Evolutionary conservation across 2,888 invertebrate species (phyloP), one percentile per base, ranked within the genome.

Genomic region (Philhelius pedissequus): DNA sequence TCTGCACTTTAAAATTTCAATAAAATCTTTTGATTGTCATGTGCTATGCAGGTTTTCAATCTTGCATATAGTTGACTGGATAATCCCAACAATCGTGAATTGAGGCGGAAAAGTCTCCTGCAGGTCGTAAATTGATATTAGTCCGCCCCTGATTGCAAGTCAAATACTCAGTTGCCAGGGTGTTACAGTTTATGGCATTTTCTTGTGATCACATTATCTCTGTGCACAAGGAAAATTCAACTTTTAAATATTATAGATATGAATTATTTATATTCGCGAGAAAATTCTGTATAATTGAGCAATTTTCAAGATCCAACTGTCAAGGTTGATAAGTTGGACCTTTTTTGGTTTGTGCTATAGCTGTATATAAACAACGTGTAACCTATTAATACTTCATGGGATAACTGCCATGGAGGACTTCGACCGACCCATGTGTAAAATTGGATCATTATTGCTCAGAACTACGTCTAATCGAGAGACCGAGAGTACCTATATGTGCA

Each of bases 271-370:
- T 56, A 13, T 7, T 8, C 7, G 50, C 27, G 30, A 6, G 43
- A 54, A 62, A 43, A 48, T 43, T 62, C 60, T 38, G 60, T 25
- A 60, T 62, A 52, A 62, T 66, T 9, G 74, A 64, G 40, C 54
- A 64, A 74, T 74, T 74, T 62, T 50, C 71, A 38, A 60, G 71
- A 50, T 40, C 20, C 35, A 64, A 66, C 40, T 43, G 40, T 62
- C 60, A 64, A 64, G 32, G 30, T 64, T 22, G 30, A 45, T 32
- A 22, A 9, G 48, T n/a, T 43, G 18, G 7, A 25, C 7, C 20
- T 32, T 56, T 20, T 56, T 56, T 20, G 13, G 2, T 32, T 54
- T 15, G 30, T 30, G 4, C 0, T 30, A 4, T 38, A n/a, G 20
- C 13, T n/a, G 18, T 9, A 18, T 13, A 11, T 9, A 9, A 4